Evolutionary conservation across 53 echinoderm and acorn worm genomes (phyloP).

Genomic region (Antedon mediterranea): DNA sequence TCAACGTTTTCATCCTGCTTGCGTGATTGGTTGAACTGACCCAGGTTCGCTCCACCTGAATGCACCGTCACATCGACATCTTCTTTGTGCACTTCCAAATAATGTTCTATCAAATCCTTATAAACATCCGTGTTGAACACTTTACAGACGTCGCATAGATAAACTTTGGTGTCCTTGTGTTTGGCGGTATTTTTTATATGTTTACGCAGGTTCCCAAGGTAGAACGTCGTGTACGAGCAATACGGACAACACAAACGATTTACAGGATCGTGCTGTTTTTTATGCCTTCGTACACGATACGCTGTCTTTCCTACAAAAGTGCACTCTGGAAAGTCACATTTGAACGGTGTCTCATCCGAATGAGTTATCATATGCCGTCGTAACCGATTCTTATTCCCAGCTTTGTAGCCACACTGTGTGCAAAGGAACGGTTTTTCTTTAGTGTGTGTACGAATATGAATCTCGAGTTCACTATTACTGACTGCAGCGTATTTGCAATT

Average conservation of each 20-base stretch:
- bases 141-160: conserved; percentile 48
- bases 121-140: conserved; percentile 35
- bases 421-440: conserved; percentile 84
- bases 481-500: conserved; percentile 65
- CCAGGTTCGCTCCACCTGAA: background rate
- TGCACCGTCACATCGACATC: conserved; percentile 20
- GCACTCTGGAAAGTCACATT: conserved; percentile 68
- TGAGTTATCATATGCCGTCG: conserved; percentile 66
- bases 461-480: conserved; percentile 32
- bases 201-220: conserved; percentile 76
- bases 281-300: conserved; percentile 65
- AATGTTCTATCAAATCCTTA: conserved; percentile 59
- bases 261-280: conserved; percentile 55
- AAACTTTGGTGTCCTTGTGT: conserved; percentile 56
- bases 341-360: conserved; percentile 81
- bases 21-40: background rate
- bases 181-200: conserved; percentile 65
- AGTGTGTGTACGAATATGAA: conserved; percentile 70
- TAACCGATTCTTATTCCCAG: conserved; percentile 51
- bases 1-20: background rate
- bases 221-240: conserved; percentile 62
- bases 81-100: conserved; percentile 25
- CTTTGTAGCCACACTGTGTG: conserved; percentile 52
- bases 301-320: conserved; percentile 53
- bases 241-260: conserved; percentile 90